Conservation (phyloP, 2,888 invertebrate species). For the Diarsia brunnea region DNA sequence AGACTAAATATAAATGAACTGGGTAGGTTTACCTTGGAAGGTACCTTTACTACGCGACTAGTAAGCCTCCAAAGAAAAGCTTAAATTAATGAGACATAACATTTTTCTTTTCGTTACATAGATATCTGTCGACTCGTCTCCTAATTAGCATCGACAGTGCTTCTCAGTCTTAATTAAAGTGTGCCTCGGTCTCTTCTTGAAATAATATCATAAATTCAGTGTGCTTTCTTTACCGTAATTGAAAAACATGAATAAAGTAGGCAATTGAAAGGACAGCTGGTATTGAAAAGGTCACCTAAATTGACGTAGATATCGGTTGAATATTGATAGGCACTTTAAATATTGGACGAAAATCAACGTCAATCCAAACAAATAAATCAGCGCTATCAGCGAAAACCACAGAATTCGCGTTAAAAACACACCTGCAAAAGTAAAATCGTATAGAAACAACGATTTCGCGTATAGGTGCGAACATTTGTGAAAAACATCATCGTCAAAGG, state of each 20-base stretch:
- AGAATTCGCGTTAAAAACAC: constrained; percentile 10
- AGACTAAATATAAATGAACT: too few relatives aligned
- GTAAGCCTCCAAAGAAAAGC: too few relatives aligned
- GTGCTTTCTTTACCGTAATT: constrained; percentile 33
- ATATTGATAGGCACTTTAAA: constrained; percentile 10
- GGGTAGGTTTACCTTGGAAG: too few relatives aligned
- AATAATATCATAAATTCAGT: constrained; percentile 36
- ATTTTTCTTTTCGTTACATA: constrained; percentile 26
- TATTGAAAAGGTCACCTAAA: neutral
- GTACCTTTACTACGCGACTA: too few relatives aligned
- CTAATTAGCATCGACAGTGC: constrained; percentile 44
- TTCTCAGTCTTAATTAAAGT: constrained; percentile 52
- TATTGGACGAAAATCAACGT: neutral
- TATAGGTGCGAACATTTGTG: constrained; percentile 37
- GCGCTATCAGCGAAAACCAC: neutral
- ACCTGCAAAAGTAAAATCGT: constrained; percentile 20
- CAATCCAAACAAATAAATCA: neutral
- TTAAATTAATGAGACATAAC: constrained; percentile 17
- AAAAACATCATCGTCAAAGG: constrained; percentile 37
- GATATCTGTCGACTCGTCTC: constrained; percentile 36
- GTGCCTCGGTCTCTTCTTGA: constrained; percentile 20
- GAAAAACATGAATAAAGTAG: constrained; percentile 22
- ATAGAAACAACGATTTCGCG: constrained; percentile 29
- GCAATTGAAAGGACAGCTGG: neutral
- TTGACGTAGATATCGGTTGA: neutral